Evolutionary conservation across 2,888 invertebrate genomes (phyloP), one percentile per base, ranked within the genome.

Genomic region (Pseudeuparius sepicola): DNA sequence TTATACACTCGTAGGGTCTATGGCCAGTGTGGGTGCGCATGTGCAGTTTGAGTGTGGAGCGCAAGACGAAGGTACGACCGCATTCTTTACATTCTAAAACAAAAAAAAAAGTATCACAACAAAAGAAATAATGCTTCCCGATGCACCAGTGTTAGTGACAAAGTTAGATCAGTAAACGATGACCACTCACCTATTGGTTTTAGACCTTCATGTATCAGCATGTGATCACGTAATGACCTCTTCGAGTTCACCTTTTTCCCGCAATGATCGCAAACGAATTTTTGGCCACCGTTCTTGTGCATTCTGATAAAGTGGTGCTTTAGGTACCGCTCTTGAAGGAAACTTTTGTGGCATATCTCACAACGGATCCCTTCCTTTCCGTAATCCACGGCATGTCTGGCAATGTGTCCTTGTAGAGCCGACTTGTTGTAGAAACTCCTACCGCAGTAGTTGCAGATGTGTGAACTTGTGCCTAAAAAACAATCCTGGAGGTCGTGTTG

Each of bases 11-110:
- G 36, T 56, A 58, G 2, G 59, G 60, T 31, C 51, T 46, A 13
- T 61, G 60, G 10, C 62, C 60, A 1, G 61, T 61, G 37, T 63
- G 63, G 1, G 57, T 57, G 9, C 58, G 48, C 33, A 57, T 46
- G 39, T 66, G 66, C 23, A 59, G 47, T 29, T 55, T 58, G 12
- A 64, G 42, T 11, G 59, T 57, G 9, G 56, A 59, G 15, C 57
- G 55, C 26, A 56, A 49, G 2, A 54, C 53, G 36, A 63, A 65
- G n/a, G 52, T 48, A 39, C 58, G 59, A 0, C 57, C 60, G 40
- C 64, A 65, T 27, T 54, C 51, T 9, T 55, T 54, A 36, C 65
- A 65, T 14, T 47, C 43, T n/a, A 51, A 32, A n/a, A n/a, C n/a
- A n/a, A n/a, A n/a, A n/a, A n/a, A n/a, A n/a, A n/a, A n/a, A n/a